These are phyloP conservation scores for Falcaria lacertinaria DNA, from an alignment of 2,888 invertebrate species.

Conservation along the genomic window DNA sequence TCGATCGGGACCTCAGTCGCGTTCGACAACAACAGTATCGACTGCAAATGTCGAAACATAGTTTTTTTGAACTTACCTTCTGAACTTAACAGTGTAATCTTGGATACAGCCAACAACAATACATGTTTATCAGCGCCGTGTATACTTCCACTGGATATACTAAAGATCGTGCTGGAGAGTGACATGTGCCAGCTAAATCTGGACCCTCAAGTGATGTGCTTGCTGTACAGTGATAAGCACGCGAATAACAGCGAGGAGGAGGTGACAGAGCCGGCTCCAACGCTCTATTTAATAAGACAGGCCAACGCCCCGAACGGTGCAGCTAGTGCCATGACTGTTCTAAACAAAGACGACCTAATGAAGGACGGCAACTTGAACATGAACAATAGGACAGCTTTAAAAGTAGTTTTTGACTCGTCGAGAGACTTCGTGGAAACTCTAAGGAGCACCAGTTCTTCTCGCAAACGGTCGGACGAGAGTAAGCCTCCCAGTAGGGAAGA, in stretches of 20 bases:
- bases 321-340: slow-evolving; percentile 57
- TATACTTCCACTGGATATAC: slow-evolving; percentile 58
- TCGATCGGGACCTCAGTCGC: slow-evolving; percentile 47
- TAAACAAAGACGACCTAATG: slow-evolving; percentile 60
- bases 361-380: slow-evolving; percentile 58
- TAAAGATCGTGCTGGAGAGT: slow-evolving; percentile 59
- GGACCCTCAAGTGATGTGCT: slow-evolving; percentile 65
- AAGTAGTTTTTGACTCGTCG: slow-evolving; percentile 67
- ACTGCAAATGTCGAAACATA: slow-evolving; percentile 72
- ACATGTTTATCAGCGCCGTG: slow-evolving; percentile 70
- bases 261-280: slow-evolving; percentile 64
- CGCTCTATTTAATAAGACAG: slow-evolving; percentile 67
- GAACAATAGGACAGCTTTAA: slow-evolving; percentile 65
- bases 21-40: slow-evolving; percentile 63
- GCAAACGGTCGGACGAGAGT: slow-evolving; percentile 34
- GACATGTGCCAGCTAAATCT: slow-evolving; percentile 66
- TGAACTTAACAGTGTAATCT: slow-evolving; percentile 59
- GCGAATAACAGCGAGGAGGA: slow-evolving; percentile 52
- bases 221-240: slow-evolving; percentile 63
- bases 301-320: slow-evolving; percentile 55
- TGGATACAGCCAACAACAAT: slow-evolving; percentile 63
- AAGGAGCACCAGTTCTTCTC: slow-evolving; percentile 50
- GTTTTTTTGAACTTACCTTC: slow-evolving; percentile 52
- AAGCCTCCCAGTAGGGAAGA: slow-evolving; percentile 42
- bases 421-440: slow-evolving; percentile 68